Base-by-base conservation (phyloP, 2,888 invertebrate species). In the Archips xylosteana region DNA sequence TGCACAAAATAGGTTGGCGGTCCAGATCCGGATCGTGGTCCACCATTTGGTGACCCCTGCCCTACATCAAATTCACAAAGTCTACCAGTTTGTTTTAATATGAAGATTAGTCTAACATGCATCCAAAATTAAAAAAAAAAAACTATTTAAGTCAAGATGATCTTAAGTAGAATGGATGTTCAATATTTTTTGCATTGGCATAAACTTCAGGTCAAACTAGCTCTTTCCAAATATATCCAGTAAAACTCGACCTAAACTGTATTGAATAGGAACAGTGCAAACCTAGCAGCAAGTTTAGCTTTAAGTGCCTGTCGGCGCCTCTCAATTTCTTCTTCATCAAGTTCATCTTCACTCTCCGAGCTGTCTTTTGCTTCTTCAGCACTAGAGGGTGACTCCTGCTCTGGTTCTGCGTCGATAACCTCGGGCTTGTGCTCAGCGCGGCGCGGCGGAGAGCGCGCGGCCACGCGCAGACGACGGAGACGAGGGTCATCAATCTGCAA, bases 241-340 rank as follows among this genome's bases (percentile, higher is more conserved):
- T 1, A 4, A 39, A 39, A 39, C 39, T 39, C 39, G 5, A 39
- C 6, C 6, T 45, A 15, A 12, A 45, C 45, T 45, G 2, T 49
- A 49, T 3, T 45, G 0, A 45, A 12, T 3, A 23, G 9, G n/a
- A 47, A 34, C 32, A 49, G 13, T 32, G 47, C 63, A 63, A 63
- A 94, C 93, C 94, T 91, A 10, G 92, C 92, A 75, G 92, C 88
- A 76, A 94, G 87, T 84, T 94, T 94, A 71, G 92, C 92, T 78
- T 90, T 90, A 45, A 94, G 89, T 61, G 90, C 91, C 75, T 96
- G 95, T 74, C 98, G 95, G n/a, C 98, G 95, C 78, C 95, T 95
- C 85, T 99, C 98, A 82, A 98, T 96, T 89, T 98, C 98, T 51
- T 96, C 96, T 77, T 98, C 98, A 78, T 98, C 98, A 1, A 98